phyloP scores from a whole-genome alignment of 2,888 invertebrate genomes.

The Lasioglossum calceatum region DNA sequence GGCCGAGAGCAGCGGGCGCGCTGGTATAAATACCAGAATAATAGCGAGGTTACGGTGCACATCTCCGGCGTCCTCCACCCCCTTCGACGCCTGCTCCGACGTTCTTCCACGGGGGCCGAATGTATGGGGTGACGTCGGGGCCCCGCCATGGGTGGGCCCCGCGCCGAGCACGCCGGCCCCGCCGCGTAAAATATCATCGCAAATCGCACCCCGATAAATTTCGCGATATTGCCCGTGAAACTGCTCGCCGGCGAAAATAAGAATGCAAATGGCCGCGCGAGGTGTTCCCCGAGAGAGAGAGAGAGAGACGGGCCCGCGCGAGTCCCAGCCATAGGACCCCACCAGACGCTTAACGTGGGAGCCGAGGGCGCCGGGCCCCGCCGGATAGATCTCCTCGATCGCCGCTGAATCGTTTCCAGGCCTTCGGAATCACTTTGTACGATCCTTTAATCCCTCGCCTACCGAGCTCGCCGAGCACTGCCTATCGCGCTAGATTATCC shows the following conservation, averaged over 20 bases:
- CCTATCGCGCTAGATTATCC: conserved; percentile 11
- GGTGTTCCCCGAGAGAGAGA: not conserved
- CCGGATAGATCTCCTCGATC: conserved; percentile 16
- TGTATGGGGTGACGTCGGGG: conserved; percentile 79
- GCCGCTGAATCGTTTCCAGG: conserved; percentile 5
- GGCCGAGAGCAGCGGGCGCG: conserved; percentile 71
- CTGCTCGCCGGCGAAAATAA: conserved; percentile 76
- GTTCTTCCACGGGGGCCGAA: conserved; percentile 67
- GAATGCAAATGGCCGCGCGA: conserved; percentile 75
- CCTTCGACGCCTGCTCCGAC: conserved; percentile 49
- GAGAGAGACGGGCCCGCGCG: not conserved
- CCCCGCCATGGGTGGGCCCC: conserved; percentile 79
- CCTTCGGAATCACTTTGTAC: conserved; percentile 13
- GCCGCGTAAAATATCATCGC: conserved; percentile 82
- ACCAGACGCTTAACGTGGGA: conserved; percentile 19
- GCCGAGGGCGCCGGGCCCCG: not conserved
- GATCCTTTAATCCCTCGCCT: conserved; percentile 11
- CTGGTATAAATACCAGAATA: conserved; percentile 81
- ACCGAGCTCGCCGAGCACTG: not conserved
- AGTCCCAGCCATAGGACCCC: not conserved
- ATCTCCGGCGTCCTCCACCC: conserved; percentile 55
- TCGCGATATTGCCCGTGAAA: conserved; percentile 79
- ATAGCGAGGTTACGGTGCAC: conserved; percentile 78
- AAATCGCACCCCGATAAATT: conserved; percentile 81
- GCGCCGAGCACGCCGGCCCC: conserved; percentile 65